phyloP scores from a whole-genome alignment of 2,113 vertebrate genomes.

The Verasper variegatus region DNA sequence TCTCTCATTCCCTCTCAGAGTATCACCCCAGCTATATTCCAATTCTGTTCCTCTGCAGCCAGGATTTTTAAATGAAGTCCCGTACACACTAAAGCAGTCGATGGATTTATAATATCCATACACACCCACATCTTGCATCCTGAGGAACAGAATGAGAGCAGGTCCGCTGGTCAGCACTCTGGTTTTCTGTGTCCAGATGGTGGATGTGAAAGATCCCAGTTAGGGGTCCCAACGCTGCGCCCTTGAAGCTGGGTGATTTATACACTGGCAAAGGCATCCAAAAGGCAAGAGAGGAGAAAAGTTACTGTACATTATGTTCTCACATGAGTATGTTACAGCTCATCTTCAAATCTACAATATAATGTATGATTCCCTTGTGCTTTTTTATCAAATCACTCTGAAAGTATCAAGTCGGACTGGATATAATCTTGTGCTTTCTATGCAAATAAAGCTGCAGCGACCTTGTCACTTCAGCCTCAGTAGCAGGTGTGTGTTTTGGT shows the following conservation, averaged over 20 bases:
- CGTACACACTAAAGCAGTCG: constrained; percentile 25
- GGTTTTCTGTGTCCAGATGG: constrained; percentile 77
- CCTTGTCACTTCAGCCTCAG: constrained; percentile 25
- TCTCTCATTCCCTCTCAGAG: neutral
- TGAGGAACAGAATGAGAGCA: constrained; percentile 72
- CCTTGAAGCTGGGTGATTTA: constrained; percentile 80
- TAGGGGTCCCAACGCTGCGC: constrained; percentile 76
- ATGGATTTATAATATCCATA: constrained; percentile 36
- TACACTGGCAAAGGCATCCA: constrained; percentile 73
- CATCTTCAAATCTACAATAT: neutral
- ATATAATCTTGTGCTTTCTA: constrained; percentile 21
- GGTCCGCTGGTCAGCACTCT: constrained; percentile 78
- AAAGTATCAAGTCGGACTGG: neutral
- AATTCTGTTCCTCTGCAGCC: constrained; percentile 34
- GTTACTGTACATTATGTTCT: constrained; percentile 36
- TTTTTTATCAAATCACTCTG: constrained; percentile 17
- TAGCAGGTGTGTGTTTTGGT: constrained; percentile 50
- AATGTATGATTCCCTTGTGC: neutral
- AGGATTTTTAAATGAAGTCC: constrained; percentile 38
- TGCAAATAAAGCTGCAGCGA: constrained; percentile 29
- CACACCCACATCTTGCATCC: constrained; percentile 44
- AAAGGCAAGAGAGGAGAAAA: constrained; percentile 64
- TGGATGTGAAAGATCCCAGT: constrained; percentile 80
- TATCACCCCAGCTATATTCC: constrained; percentile 3
- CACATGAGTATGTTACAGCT: neutral